Evolutionary conservation across 2,113 vertebrate species (phyloP), one percentile per base, ranked within the genome.

Genomic region (Nycticryphes semicollaris): DNA sequence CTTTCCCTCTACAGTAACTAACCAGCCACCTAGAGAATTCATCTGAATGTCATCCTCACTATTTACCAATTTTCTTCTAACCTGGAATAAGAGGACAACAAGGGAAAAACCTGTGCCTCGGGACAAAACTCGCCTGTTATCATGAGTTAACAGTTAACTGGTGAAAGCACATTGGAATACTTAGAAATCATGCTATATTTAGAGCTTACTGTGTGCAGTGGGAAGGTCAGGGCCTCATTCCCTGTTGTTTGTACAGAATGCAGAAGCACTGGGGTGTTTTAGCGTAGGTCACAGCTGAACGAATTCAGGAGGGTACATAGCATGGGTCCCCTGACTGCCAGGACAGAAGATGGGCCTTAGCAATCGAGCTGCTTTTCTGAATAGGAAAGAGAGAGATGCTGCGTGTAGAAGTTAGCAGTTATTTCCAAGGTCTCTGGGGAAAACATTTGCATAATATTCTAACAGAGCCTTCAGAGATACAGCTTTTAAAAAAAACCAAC

Each of bases 111-210:
- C 16, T 7, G 3, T 66, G 91, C 93, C 84, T 87, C 6, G 0
- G 89, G 84, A 39, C 45, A 91, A 72, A 69, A 41, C 35, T 68
- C 85, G 84, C 57, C 77, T 72, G 28, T 56, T 94, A 74, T 85
- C 57, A 79, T 64, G 84, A 87, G 82, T 93, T 95, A 93, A 75
- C 86, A 50, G 88, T 94, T 95, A 96, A 82, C 93, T 63, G 91
- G 73, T 75, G 84, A 88, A 80, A 93, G 84, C 93, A 80, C 87
- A 85, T 12, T 83, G 84, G 41, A 66, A 57, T 91, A 30, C 50
- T 48, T 87, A 33, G 87, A 83, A 93, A 82, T 94, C 28, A 3
- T 18, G 62, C 78, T 91, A 83, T 94, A 83, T 96, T 93, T 97
- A 88, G 90, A 69, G 35, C 85, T 93, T 57, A n/a, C 75, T 54